phyloP scores from a whole-genome alignment of 1,140 invertebrate genomes.

The Musca vetustissima region DNA sequence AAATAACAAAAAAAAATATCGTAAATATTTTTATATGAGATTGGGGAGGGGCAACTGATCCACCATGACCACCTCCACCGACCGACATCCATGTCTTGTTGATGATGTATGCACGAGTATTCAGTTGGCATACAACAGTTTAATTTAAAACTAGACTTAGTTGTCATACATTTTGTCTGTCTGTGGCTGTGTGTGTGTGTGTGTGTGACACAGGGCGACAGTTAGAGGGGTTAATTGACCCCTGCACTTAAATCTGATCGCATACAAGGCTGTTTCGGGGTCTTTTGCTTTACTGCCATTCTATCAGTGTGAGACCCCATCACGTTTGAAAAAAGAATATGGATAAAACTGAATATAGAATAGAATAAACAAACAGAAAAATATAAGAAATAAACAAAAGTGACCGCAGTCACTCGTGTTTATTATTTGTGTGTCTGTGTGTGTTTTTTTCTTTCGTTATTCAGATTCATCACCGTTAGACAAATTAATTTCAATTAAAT shows the following conservation, averaged over 20 bases:
- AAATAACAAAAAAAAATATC: too few species aligned
- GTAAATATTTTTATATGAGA: too few species aligned
- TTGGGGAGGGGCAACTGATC: too few species aligned
- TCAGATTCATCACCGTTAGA: constrained; percentile 4
- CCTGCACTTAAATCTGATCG: constrained; percentile 49
- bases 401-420: too few species aligned
- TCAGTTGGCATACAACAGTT: not conserved
- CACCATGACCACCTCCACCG: too few species aligned
- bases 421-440: not conserved
- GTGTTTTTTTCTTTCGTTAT: too few species aligned
- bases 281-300: not conserved
- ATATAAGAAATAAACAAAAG: not conserved
- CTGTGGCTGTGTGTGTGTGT: not conserved
- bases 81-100: too few species aligned
- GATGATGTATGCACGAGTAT: too few species aligned
- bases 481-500: constrained; percentile 24
- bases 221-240: constrained; percentile 38
- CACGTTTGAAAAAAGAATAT: too few species aligned
- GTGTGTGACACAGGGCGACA: not conserved
- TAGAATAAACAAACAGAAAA: not conserved
- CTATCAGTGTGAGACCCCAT: not conserved
- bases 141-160: constrained; percentile 5
- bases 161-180: constrained; percentile 11
- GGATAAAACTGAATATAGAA: not conserved
- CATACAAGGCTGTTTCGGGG: constrained; percentile 48